A percentile compares a stretch with the other conserved stretches of the same genome.
Conservation (phyloP, 2,888 invertebrate genomes). For the Drosophila tripunctata region DNA sequence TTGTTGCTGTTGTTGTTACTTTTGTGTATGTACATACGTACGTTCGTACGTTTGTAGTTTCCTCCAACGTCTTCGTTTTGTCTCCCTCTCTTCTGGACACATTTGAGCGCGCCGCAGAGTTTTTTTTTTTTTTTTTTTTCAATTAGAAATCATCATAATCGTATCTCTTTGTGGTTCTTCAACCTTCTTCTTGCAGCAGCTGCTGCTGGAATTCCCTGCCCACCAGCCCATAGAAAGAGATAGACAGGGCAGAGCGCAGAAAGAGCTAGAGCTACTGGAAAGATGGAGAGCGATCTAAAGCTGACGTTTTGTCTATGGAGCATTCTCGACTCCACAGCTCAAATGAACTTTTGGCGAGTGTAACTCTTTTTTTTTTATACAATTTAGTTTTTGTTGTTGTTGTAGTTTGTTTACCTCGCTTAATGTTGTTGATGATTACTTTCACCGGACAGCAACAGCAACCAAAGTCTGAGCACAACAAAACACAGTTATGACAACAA, state of each 20-base stretch:
- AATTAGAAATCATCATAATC: constrained; percentile 78
- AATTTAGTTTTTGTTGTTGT: not conserved
- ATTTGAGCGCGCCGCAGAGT: constrained; percentile 55
- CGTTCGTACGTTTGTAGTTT: too few relatives aligned
- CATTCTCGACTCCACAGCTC: constrained; percentile 34
- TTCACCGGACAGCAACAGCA: constrained; percentile 72
- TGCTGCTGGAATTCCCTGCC: constrained; percentile 54
- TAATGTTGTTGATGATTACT: constrained; percentile 74
- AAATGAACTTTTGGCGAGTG: constrained; percentile 67
- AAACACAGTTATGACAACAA: constrained; percentile 74
- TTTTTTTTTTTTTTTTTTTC: too few relatives aligned
- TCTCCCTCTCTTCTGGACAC: constrained; percentile 36
- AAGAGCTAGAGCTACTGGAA: too few relatives aligned
- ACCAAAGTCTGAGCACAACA: constrained; percentile 61
- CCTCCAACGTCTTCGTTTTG: constrained; percentile 52
- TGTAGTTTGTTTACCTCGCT: constrained; percentile 66
- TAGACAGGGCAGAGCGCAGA: not conserved
- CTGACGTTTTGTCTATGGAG: constrained; percentile 38
- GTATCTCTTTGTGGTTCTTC: constrained; percentile 63
- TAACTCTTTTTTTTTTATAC: constrained; percentile 49
- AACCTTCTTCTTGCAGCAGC: constrained; percentile 50
- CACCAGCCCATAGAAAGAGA: not conserved
- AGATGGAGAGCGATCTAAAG: not conserved
- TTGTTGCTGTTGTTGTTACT: constrained; percentile 21
- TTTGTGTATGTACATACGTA: constrained; percentile 33